A percentile compares a stretch with the other conserved stretches of the same genome.
Conservation (phyloP, 2,888 invertebrate genomes). For the Cerceris ruficornis region DNA sequence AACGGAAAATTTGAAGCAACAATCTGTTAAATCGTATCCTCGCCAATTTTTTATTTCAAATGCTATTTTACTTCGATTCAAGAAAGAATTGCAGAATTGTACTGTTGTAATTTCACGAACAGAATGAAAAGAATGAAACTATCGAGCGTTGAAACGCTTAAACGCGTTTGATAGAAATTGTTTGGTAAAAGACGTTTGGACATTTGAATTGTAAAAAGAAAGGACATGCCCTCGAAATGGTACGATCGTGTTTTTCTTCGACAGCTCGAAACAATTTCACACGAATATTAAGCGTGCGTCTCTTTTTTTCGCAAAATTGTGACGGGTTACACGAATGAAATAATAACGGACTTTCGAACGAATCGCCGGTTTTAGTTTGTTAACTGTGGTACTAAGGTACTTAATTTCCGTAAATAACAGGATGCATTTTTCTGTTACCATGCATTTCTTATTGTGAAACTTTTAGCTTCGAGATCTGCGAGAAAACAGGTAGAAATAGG, state of each 20-base stretch:
- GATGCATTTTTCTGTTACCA: conserved; percentile 38
- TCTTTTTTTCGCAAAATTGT: not conserved
- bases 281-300: conserved; percentile 1
- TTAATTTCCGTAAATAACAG: conserved; percentile 40
- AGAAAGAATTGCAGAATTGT: conserved; percentile 49
- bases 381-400: conserved; percentile 35
- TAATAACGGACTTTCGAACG: conserved; percentile 7
- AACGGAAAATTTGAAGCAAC: too few species aligned
- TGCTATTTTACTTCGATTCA: conserved; percentile 21
- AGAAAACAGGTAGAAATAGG: too few species aligned
- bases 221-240: not conserved
- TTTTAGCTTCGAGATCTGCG: too few species aligned
- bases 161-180: too few species aligned
- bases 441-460: too few species aligned
- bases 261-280: conserved; percentile 4
- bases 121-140: not conserved
- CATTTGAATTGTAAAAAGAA: not conserved
- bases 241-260: not conserved
- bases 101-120: conserved; percentile 51
- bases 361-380: conserved; percentile 19
- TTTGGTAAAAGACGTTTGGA: not conserved
- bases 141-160: not conserved
- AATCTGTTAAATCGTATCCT: not conserved
- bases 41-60: conserved; percentile 13
- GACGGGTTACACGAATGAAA: not conserved